phyloP scores from a whole-genome alignment of 1,140 invertebrate species.

The Drosophila setifemur region DNA sequence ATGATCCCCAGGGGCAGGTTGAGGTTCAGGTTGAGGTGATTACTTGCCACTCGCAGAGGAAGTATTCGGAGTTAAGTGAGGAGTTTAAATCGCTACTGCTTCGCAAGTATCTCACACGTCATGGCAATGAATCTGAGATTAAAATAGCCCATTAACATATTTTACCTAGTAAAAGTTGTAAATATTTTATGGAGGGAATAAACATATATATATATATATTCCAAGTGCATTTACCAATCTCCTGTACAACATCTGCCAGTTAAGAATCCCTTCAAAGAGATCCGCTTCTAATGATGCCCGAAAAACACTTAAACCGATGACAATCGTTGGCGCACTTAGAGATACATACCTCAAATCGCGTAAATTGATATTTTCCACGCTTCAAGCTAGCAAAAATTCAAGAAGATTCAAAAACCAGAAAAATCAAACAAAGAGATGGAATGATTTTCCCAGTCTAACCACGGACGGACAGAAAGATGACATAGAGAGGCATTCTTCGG shows the following conservation, averaged over 20 bases:
- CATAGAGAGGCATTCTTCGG: conserved; percentile 23
- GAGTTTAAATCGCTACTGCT: too few relatives aligned
- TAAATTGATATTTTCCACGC: conserved; percentile 61
- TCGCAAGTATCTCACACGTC: too few relatives aligned
- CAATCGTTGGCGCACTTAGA: conserved; percentile 38
- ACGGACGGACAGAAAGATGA: conserved; percentile 44
- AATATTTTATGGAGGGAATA: too few relatives aligned
- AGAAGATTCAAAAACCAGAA: not conserved
- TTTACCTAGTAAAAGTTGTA: too few relatives aligned
- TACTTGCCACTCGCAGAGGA: too few relatives aligned
- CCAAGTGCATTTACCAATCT: conserved; percentile 13
- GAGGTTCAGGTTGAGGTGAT: too few relatives aligned
- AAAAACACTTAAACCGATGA: conserved; percentile 45
- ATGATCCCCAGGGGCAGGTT: not conserved
- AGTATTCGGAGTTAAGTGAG: too few relatives aligned
- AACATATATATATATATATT: not conserved
- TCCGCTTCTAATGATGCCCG: conserved; percentile 6
- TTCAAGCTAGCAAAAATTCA: conserved; percentile 12
- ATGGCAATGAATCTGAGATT: too few relatives aligned
- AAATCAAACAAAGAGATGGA: conserved; percentile 1
- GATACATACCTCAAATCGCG: conserved; percentile 15
- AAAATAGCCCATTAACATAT: too few relatives aligned
- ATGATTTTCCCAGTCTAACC: conserved; percentile 44
- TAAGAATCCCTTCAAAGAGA: conserved; percentile 36
- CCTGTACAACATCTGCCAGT: conserved; percentile 10